Evolutionary conservation across 2,797 vertebrate genomes (phyloP), one percentile per base, ranked within the genome.

Genomic region (Acipenser oxyrinchus): DNA sequence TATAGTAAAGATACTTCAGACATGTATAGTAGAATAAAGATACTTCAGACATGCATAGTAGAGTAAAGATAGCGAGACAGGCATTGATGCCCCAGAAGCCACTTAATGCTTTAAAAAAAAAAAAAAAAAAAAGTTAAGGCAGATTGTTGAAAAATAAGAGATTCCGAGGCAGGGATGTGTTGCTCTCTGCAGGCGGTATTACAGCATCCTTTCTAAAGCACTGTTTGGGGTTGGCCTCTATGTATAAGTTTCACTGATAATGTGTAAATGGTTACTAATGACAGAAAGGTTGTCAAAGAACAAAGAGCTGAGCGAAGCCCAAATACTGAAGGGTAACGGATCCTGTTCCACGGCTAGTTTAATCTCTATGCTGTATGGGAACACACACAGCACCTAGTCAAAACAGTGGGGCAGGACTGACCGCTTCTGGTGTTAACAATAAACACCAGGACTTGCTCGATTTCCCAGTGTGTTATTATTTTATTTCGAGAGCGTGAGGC

Each of bases 401-500:
- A 76, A 82, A 80, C 72, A 77, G 74, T 58, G 69, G 15, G 7
- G 50, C 62, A 23, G 62, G 73, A 48, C 64, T 76, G 83, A 70
- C 64, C 51, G 12, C 57, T 68, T 58, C 67, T 74, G 1, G 10
- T 68, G 52, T 68, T 71, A 78, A 74, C 69, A 73, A 68, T 70
- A 71, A 73, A 73, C 76, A 69, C 37, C 49, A 18, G 48, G 49
- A 55, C 18, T 62, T 66, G 73, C 74, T 79, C 78, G 75, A 62
- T 72, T 84, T 81, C 69, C 69, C 60, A 73, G 78, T 84, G 78
- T 77, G 78, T 82, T 37, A 37, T 58, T 77, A 81, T 79, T 78
- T 79, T 76, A 68, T 78, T 72, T 81, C 71, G 74, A 81, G 81
- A 78, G 77, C 71, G 66, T 68, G 69, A 75, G 72, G 77, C 81